These are phyloP conservation scores for Hippasteria phrygiana DNA, from an alignment of 53 echinoderm and acorn worm species.

Conservation along the genomic window DNA sequence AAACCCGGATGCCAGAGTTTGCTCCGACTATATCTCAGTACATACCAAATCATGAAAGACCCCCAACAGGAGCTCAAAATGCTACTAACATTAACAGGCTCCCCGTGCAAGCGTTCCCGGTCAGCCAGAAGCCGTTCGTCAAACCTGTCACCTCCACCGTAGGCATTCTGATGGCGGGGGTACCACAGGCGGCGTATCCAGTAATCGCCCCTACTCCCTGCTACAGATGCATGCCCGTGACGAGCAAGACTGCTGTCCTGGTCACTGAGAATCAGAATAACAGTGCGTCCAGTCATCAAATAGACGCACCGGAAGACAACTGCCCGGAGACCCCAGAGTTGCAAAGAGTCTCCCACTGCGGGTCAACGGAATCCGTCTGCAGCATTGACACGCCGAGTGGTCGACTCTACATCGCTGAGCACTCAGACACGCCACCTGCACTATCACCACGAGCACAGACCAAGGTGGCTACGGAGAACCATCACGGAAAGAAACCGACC, in stretches of 20 bases:
- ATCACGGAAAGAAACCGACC: not conserved
- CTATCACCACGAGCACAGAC: not conserved
- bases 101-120: not conserved
- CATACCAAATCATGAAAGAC: not conserved
- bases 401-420: conserved; percentile 36
- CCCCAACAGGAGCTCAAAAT: not conserved
- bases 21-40: not conserved
- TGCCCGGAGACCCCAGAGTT: not conserved
- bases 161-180: not conserved
- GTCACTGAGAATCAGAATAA: conserved; percentile 41
- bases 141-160: not conserved
- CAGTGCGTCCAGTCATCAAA: conserved; percentile 1
- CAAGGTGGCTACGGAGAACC: not conserved
- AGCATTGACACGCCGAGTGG: conserved; percentile 34
- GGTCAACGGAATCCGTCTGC: conserved; percentile 34
- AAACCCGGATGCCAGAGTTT: not conserved
- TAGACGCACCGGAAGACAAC: not conserved
- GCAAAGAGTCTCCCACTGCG: not conserved
- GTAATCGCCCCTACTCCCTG: not conserved
- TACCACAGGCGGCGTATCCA: not conserved
- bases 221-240: not conserved
- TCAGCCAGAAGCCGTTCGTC: not conserved
- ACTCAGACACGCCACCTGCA: not conserved
- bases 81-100: not conserved
- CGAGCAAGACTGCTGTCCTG: not conserved